Evolutionary conservation across 2,797 vertebrate species (phyloP).

Genomic region (Chloroceryle inda): DNA sequence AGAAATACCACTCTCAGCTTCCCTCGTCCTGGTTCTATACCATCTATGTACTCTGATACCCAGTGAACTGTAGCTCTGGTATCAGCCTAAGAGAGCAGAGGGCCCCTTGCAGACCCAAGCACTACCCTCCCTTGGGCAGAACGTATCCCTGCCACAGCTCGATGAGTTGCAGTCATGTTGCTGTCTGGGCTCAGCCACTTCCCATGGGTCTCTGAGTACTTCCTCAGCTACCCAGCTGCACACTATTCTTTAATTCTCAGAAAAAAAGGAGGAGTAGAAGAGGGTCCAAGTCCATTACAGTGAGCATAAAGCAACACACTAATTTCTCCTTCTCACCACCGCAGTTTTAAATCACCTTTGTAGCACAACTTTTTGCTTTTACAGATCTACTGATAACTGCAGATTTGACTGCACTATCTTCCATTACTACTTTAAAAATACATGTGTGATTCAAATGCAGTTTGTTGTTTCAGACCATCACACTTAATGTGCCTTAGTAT

Average conservation of each 20-base stretch:
- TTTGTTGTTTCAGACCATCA: background rate
- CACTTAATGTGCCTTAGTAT: background rate
- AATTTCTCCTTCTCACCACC: background rate
- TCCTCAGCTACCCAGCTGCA: background rate
- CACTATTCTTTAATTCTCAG: background rate
- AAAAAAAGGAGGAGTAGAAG: background rate
- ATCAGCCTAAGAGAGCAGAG: background rate
- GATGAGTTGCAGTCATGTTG: rapidly evolving
- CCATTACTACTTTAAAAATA: background rate
- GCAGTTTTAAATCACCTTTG: background rate
- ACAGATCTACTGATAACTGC: background rate
- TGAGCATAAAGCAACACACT: background rate
- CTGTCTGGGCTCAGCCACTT: background rate
- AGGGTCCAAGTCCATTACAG: background rate
- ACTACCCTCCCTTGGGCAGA: background rate
- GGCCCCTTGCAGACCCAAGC: background rate
- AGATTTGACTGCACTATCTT: background rate
- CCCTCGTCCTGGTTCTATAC: background rate
- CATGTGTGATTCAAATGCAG: background rate
- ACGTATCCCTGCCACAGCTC: background rate
- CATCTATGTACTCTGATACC: too few species aligned
- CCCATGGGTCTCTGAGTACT: background rate
- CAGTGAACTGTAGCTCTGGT: background rate
- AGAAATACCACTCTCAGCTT: background rate
- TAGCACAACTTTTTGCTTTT: background rate